Conservation (phyloP, 2,888 invertebrate species). For the Antitype chi region DNA sequence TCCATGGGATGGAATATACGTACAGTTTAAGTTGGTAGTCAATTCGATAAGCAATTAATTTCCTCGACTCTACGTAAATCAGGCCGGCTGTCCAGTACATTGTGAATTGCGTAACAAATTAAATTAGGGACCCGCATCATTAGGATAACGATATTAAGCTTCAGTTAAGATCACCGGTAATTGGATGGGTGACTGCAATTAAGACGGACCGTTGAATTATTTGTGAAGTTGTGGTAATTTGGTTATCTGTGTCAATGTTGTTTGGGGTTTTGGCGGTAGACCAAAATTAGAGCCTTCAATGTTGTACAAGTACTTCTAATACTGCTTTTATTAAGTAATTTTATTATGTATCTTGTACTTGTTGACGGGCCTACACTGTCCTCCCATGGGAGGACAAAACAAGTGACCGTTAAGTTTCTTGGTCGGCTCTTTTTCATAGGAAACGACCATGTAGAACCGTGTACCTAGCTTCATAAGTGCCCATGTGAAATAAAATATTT, state of each 20-base stretch:
- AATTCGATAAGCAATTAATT: constrained; percentile 1
- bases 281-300: constrained; percentile 4
- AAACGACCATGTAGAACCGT: no score
- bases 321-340: no score
- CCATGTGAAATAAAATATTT: no score
- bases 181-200: constrained; percentile 53
- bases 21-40: not conserved
- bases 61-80: not conserved
- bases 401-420: no score
- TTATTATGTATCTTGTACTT: no score
- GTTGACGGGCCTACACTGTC: no score
- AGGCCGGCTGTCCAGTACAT: not conserved
- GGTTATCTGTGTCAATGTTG: constrained; percentile 29
- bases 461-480: no score
- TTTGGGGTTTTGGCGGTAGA: not conserved
- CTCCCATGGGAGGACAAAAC: no score
- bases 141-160: constrained; percentile 54
- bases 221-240: constrained; percentile 18
- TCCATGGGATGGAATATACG: no score
- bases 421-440: no score
- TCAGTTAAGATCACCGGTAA: constrained; percentile 39
- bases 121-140: constrained; percentile 51
- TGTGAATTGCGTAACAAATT: constrained; percentile 43
- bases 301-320: no score
- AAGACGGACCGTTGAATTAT: constrained; percentile 34